Conservation (phyloP, 2,888 invertebrate species). For the Chrysolina americana region DNA sequence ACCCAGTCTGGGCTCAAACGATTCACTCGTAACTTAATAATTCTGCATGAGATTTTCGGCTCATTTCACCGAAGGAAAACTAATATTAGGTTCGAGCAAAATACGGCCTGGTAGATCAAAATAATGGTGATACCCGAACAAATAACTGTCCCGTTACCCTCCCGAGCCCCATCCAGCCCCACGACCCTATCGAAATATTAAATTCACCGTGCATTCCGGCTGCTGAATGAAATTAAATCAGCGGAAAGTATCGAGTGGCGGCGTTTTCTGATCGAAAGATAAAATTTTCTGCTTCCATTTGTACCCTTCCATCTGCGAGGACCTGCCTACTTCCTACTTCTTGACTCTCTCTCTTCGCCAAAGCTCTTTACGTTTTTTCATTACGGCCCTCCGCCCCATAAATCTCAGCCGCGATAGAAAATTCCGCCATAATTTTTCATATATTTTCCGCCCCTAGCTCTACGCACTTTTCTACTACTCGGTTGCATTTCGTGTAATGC, state of each 20-base stretch:
- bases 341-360: conserved; percentile 36
- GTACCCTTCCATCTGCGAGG: conserved; percentile 30
- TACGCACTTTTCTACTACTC: conserved; percentile 41
- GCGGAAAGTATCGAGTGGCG: conserved; percentile 24
- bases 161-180: background rate
- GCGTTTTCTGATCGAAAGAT: conserved; percentile 19
- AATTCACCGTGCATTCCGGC: conserved; percentile 11
- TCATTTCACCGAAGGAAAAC: too few relatives aligned
- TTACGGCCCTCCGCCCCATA: conserved; percentile 48
- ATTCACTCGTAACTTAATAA: too few relatives aligned
- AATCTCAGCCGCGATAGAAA: conserved; percentile 55
- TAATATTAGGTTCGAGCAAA: too few relatives aligned
- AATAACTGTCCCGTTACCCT: background rate
- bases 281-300: conserved; percentile 28
- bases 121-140: background rate
- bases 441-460: conserved; percentile 48
- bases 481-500: conserved; percentile 52
- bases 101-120: too few relatives aligned
- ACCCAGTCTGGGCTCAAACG: too few relatives aligned
- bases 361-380: conserved; percentile 50
- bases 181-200: background rate
- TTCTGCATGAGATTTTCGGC: too few relatives aligned
- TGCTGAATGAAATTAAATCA: conserved; percentile 2
- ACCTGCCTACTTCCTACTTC: conserved; percentile 30
- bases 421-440: conserved; percentile 60